Evolutionary conservation across 2,113 vertebrate species (phyloP), one percentile per base, ranked within the genome.

Genomic region (Callaeas wilsoni): DNA sequence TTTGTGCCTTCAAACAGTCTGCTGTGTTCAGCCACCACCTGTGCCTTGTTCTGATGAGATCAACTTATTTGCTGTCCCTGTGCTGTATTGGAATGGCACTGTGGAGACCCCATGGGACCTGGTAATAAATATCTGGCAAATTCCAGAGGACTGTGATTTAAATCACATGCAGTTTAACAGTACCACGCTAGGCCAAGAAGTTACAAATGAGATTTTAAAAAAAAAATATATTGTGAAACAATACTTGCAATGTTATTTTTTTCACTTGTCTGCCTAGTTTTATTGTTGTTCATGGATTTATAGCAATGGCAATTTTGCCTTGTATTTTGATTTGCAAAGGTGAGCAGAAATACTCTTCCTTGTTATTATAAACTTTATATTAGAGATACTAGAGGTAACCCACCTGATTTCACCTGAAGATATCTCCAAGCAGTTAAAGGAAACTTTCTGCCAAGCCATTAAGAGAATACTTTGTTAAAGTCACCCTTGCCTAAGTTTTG

Each of bases 81-180:
- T 20, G 77, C 7, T 0, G 2, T 29, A 6, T 18, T 7, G 32
- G 25, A 29, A 29, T 12, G 37, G 11, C 18, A 16, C 6, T 13
- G 13, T 18, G 41, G 33, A 30, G 79, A 73, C 10, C 7, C 17
- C 13, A 0, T 3, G 2, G 1, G 3, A 4, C n/a, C 33, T 23
- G 27, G 11, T 56, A 41, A 22, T 8, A 10, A 55, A n/a, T 41
- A 30, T 2, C 42, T n/a, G 32, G 4, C 1, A 47, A 53, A 26
- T 63, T 57, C 16, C 46, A 26, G 16, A 22, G 52, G 22, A 14
- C 3, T 18, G 17, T 3, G 6, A 7, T 75, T 59, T n/a, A 67
- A 62, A 13, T 23, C 5, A 3, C 0, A 1, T 13, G 15, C 39
- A n/a, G 4, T 7, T 29, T 84, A 52, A n/a, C 10, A 22, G 18